Conservation (phyloP, 2,113 vertebrate genomes). For the Lagopus leucura region DNA sequence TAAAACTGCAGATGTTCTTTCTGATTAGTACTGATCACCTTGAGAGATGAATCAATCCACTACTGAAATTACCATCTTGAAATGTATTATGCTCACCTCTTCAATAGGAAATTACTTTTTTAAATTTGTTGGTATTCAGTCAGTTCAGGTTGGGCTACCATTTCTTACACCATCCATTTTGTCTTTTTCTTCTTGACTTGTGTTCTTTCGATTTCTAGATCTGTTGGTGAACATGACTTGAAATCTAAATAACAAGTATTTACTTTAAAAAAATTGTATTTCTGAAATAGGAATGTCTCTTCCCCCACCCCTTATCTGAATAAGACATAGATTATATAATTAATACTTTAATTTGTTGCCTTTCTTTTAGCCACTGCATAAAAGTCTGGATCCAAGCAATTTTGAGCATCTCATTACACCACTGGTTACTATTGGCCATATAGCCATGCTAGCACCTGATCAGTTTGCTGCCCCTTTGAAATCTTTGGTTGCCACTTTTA, state of each 20-base stretch:
- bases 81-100: not conserved
- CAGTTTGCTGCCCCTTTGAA: conserved; percentile 96
- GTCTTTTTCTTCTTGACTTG: not conserved
- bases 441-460: conserved; percentile 95
- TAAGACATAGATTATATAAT: not conserved
- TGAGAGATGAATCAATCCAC: not conserved
- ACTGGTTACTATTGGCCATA: conserved; percentile 93
- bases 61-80: not conserved
- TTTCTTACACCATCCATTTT: not conserved
- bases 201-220: not conserved
- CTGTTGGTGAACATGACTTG: not conserved
- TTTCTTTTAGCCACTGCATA: conserved; percentile 89
- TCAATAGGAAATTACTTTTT: not conserved
- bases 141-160: not conserved
- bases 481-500: conserved; percentile 96
- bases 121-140: not conserved
- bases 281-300: not conserved
- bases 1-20: not conserved
- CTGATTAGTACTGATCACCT: not conserved
- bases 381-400: conserved; percentile 93
- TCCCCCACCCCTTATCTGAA: not conserved
- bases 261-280: not conserved
- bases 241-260: not conserved
- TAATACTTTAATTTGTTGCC: conserved; percentile 11
- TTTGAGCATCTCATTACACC: conserved; percentile 97